Evolutionary conservation across 2,888 invertebrate genomes (phyloP).

Genomic region (Drosophila recens): DNA sequence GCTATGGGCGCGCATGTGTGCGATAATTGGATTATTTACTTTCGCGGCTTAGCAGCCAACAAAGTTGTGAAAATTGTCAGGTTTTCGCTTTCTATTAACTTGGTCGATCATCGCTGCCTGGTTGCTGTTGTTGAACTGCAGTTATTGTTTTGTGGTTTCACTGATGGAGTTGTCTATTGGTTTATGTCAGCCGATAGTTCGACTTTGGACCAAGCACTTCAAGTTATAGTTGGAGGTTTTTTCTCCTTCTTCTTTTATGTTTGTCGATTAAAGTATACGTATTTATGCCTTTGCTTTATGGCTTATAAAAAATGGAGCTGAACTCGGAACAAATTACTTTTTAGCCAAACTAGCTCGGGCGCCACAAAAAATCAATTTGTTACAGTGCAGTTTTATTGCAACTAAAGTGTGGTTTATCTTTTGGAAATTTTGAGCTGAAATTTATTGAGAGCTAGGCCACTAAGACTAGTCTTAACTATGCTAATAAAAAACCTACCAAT

Average conservation of each 20-base stretch:
- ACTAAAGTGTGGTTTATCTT: not conserved
- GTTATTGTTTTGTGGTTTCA: conserved; percentile 33
- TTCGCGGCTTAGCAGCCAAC: conserved; percentile 76
- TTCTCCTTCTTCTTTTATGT: conserved; percentile 13
- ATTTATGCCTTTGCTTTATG: conserved; percentile 1
- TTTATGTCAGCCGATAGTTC: conserved; percentile 36
- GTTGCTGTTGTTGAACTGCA: conserved; percentile 9
- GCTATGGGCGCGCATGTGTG: conserved; percentile 73
- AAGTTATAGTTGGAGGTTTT: conserved; percentile 3
- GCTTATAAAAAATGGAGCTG: not conserved
- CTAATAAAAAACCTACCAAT: not conserved
- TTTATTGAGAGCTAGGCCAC: not conserved
- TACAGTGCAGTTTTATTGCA: not conserved
- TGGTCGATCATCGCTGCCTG: conserved; percentile 44
- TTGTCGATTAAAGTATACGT: conserved; percentile 13
- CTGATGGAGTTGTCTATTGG: conserved; percentile 59
- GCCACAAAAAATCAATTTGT: conserved; percentile 8
- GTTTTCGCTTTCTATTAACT: conserved; percentile 78
- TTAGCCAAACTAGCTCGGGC: not conserved
- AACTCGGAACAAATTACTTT: conserved; percentile 5
- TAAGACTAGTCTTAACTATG: not conserved
- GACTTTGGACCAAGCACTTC: conserved; percentile 30
- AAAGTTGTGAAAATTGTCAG: conserved; percentile 76
- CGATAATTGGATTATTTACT: conserved; percentile 83
- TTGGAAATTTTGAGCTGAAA: not conserved